Evolutionary conservation across 2,113 vertebrate species (phyloP).

Genomic region (Hylia prasina): DNA sequence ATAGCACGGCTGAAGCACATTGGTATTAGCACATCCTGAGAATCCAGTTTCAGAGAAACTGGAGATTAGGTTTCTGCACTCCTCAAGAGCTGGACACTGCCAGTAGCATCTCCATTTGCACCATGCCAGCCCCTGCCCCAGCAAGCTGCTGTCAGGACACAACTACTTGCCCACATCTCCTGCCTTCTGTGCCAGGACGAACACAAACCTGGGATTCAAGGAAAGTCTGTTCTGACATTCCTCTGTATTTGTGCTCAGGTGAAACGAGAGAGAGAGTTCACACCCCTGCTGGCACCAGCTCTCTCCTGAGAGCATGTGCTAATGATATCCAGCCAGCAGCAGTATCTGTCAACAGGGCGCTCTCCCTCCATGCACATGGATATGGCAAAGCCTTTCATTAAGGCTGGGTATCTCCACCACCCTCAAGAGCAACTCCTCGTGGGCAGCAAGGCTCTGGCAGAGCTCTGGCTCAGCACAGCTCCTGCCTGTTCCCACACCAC

Average conservation of each 20-base stretch:
- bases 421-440: not conserved
- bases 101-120: not conserved
- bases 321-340: conserved; percentile 29
- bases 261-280: conserved; percentile 43
- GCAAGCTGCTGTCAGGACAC: not conserved
- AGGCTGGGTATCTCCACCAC: not conserved
- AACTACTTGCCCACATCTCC: accelerated
- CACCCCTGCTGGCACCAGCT: conserved; percentile 30
- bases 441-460: not conserved
- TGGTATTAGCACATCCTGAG: conserved; percentile 28
- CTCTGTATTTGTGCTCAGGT: not conserved
- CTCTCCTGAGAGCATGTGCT: not conserved
- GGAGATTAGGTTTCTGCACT: conserved; percentile 44
- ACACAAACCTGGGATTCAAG: not conserved
- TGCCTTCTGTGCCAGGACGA: accelerated
- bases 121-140: not conserved
- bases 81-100: not conserved
- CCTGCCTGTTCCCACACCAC: not conserved
- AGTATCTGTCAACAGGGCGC: not conserved
- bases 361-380: not conserved
- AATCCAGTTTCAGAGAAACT: conserved; percentile 61
- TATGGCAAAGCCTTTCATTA: conserved; percentile 1
- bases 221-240: not conserved
- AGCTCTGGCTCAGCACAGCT: not conserved
- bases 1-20: not conserved